Percentiles rank a stretch among this genome's conserved stretches.
Evolutionary conservation across 64 coral and sea anemone genomes (phyloP).

Genomic region (Actinia tenebrosa): DNA sequence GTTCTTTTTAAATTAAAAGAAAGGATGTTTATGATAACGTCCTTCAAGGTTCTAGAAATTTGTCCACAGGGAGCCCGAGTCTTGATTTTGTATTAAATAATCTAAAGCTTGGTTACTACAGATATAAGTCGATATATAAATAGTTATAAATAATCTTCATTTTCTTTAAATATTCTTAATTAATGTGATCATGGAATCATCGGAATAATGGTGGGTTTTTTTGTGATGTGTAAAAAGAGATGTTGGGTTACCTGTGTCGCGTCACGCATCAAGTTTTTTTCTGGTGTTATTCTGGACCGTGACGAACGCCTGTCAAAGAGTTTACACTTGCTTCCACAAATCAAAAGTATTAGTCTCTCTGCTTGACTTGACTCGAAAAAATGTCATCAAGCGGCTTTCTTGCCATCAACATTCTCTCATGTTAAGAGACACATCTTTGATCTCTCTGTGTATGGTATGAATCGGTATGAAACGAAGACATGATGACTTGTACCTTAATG

Average conservation of each 20-base stretch:
- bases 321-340: constrained; percentile 12
- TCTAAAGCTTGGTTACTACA: neutral
- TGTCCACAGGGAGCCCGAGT: neutral
- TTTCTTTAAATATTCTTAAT: too few species aligned
- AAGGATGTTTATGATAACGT: neutral
- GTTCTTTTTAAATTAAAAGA: neutral
- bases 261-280: constrained; percentile 20
- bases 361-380: constrained; percentile 1
- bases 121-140: neutral
- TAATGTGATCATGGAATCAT: too few species aligned
- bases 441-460: constrained; percentile 10
- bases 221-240: neutral
- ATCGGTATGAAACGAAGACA: constrained; percentile 79
- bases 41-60: neutral
- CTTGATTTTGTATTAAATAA: neutral
- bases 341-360: neutral
- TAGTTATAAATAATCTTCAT: neutral
- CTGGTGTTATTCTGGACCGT: constrained; percentile 22
- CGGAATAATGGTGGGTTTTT: too few species aligned
- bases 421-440: neutral
- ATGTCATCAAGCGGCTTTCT: constrained; percentile 7
- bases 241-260: neutral
- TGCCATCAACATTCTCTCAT: neutral
- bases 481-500: constrained; percentile 73
- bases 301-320: constrained; percentile 18